Conservation (phyloP, 2,797 vertebrate genomes). For the Intellagama lesueurii region DNA sequence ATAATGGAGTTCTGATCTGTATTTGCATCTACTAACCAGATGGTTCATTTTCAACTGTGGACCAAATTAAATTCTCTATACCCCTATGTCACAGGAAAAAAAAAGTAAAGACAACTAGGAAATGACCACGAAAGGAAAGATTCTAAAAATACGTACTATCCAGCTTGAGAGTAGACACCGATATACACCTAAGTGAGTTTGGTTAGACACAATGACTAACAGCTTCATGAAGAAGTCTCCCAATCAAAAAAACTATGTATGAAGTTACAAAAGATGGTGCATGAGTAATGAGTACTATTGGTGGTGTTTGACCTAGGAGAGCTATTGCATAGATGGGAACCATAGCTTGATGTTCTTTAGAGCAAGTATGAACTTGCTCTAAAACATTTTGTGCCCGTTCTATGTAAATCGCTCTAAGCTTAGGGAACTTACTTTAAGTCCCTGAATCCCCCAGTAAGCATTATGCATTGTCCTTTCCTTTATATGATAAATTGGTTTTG, state of each 20-base stretch:
- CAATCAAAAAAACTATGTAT: not conserved
- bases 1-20: not conserved
- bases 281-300: not conserved
- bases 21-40: not conserved
- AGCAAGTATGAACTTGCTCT: not conserved
- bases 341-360: not conserved
- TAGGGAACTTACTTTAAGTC: no score
- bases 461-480: no score
- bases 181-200: not conserved
- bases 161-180: not conserved
- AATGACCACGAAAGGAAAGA: not conserved
- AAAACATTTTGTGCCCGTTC: not conserved
- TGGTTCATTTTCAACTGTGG: not conserved
- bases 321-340: not conserved
- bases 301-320: not conserved
- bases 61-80: not conserved
- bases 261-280: not conserved
- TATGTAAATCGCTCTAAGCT: no score
- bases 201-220: not conserved
- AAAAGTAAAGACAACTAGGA: not conserved
- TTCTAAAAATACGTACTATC: not conserved
- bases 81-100: not conserved
- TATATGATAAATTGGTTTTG: no score
- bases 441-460: no score
- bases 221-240: not conserved